These are phyloP conservation scores for Numida meleagris DNA, from an alignment of 2,113 vertebrate genomes.

Conservation along the genomic window DNA sequence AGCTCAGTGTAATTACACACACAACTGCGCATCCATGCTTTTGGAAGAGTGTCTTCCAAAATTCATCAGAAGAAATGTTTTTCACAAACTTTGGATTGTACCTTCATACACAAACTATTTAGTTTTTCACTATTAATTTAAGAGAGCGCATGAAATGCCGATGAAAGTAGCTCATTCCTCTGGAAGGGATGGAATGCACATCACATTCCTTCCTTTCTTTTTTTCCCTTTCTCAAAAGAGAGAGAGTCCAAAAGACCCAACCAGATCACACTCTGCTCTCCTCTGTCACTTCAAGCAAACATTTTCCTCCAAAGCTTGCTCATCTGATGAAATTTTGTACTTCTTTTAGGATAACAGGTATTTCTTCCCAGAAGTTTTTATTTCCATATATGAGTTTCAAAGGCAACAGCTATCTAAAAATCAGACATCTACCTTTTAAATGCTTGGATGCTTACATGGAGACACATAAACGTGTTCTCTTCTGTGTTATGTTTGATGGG, in stretches of 20 bases:
- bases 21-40: background rate
- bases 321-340: background rate
- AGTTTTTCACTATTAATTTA: background rate
- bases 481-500: background rate
- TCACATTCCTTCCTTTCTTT: background rate
- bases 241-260: background rate
- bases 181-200: background rate
- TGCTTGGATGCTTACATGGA: background rate
- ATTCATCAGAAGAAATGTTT: background rate
- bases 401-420: background rate
- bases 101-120: background rate
- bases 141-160: background rate
- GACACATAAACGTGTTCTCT: background rate
- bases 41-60: background rate
- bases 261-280: background rate
- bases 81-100: background rate
- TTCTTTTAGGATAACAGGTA: background rate
- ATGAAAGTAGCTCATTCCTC: background rate
- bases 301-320: background rate
- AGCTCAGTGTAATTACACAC: background rate
- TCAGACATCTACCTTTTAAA: background rate
- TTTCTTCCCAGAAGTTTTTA: background rate
- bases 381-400: background rate
- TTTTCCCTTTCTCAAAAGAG: background rate
- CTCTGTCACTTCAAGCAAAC: background rate